Evolutionary conservation across 2,797 vertebrate species (phyloP).

Genomic region (Pseudomugil tenellus): DNA sequence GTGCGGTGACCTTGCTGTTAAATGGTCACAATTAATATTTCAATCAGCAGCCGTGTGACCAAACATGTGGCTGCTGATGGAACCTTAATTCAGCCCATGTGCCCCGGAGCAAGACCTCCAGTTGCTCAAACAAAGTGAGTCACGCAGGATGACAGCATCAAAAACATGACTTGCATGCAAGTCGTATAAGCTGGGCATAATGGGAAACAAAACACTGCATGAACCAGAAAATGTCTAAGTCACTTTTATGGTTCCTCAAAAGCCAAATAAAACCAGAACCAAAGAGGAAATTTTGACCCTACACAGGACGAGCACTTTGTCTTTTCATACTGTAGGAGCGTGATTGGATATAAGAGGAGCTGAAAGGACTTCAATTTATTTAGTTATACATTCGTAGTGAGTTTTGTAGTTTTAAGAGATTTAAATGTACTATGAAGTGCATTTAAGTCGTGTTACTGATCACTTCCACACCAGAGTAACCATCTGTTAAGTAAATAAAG

Average conservation of each 20-base stretch:
- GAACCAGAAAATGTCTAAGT: neutral
- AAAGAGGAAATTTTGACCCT: neutral
- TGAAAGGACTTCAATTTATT: neutral
- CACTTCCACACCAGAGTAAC: neutral
- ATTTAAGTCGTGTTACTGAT: neutral
- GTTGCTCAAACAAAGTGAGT: slow-evolving; percentile 47
- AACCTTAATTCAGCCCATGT: slow-evolving; percentile 40
- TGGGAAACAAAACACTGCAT: neutral
- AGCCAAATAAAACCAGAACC: neutral
- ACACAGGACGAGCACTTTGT: neutral
- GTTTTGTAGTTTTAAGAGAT: neutral
- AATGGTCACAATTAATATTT: slow-evolving; percentile 50
- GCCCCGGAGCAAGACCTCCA: slow-evolving; percentile 42
- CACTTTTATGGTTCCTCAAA: neutral
- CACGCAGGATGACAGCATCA: slow-evolving; percentile 37
- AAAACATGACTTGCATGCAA: slow-evolving; percentile 19
- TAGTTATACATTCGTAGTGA: neutral
- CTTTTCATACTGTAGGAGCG: neutral
- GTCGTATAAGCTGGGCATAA: slow-evolving; percentile 6
- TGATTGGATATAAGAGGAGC: neutral
- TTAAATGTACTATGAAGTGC: neutral
- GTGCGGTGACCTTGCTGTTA: slow-evolving; percentile 46
- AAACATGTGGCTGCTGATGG: slow-evolving; percentile 31
- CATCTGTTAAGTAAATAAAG: slow-evolving; percentile 20
- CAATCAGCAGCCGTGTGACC: slow-evolving; percentile 29